Conservation (phyloP, 2,888 invertebrate species). For the Tipula vernalis region DNA sequence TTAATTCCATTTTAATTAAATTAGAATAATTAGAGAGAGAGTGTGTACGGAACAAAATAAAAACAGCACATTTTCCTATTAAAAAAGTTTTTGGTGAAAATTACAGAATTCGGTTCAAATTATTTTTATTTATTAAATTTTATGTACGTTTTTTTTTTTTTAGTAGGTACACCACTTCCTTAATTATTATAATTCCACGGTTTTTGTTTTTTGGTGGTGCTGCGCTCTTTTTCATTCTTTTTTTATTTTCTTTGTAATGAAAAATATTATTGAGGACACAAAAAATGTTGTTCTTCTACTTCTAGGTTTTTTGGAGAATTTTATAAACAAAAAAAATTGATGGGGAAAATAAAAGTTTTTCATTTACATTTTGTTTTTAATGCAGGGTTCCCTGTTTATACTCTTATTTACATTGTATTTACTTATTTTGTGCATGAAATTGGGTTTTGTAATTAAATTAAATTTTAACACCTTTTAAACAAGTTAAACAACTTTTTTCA, state of each 20-base stretch:
- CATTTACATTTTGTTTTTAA: neutral
- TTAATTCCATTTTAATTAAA: neutral
- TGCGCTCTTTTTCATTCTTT: neutral
- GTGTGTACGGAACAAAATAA: neutral
- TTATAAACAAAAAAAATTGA: neutral
- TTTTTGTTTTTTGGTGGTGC: neutral
- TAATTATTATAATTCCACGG: neutral
- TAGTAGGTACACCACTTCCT: neutral
- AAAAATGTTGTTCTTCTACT: neutral
- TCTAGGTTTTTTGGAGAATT: neutral
- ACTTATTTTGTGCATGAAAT: neutral
- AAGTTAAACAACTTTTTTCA: neutral
- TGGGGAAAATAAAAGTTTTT: neutral
- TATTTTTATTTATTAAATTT: neutral
- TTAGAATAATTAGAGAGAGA: neutral
- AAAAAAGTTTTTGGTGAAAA: neutral
- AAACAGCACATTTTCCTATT: neutral
- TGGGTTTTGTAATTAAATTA: neutral
- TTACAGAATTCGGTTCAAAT: neutral
- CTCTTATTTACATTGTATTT: neutral
- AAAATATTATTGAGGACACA: neutral
- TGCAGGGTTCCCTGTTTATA: neutral
- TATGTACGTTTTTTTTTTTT: neutral
- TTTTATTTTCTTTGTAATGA: neutral
- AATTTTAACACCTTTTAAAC: neutral